These are phyloP conservation scores for Flabesymbios commensalis DNA, from an alignment of 2,888 invertebrate genomes.

Conservation along the genomic window DNA sequence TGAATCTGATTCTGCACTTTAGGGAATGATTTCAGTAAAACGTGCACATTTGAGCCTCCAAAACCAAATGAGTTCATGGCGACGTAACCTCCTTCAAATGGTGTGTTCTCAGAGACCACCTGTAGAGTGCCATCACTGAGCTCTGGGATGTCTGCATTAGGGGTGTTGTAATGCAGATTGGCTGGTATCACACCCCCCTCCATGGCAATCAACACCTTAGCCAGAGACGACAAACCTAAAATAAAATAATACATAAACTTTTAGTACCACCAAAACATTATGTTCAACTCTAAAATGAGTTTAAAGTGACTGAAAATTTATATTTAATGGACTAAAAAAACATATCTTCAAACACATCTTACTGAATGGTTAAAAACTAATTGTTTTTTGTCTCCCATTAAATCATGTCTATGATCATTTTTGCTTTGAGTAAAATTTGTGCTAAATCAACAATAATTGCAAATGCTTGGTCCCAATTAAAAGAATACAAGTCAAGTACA, in stretches of 20 bases:
- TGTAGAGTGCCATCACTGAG: conserved; percentile 85
- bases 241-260: not conserved
- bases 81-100: conserved; percentile 89
- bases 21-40: conserved; percentile 65
- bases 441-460: too few species aligned
- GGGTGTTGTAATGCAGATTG: conserved; percentile 85
- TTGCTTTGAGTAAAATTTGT: too few species aligned
- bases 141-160: conserved; percentile 91
- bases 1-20: conserved; percentile 19
- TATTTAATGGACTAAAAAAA: too few species aligned
- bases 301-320: too few species aligned
- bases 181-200: conserved; percentile 85
- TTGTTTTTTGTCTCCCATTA: too few species aligned
- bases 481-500: too few species aligned
- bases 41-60: conserved; percentile 73
- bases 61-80: conserved; percentile 97
- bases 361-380: too few species aligned
- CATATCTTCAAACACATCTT: too few species aligned
- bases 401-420: too few species aligned
- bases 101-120: conserved; percentile 74
- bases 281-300: too few species aligned
- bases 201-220: conserved; percentile 91
- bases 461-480: too few species aligned
- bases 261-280: too few species aligned
- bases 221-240: conserved; percentile 81